These are phyloP conservation scores for Fregata magnificens DNA, from an alignment of 2,113 vertebrate species.

Conservation along the genomic window DNA sequence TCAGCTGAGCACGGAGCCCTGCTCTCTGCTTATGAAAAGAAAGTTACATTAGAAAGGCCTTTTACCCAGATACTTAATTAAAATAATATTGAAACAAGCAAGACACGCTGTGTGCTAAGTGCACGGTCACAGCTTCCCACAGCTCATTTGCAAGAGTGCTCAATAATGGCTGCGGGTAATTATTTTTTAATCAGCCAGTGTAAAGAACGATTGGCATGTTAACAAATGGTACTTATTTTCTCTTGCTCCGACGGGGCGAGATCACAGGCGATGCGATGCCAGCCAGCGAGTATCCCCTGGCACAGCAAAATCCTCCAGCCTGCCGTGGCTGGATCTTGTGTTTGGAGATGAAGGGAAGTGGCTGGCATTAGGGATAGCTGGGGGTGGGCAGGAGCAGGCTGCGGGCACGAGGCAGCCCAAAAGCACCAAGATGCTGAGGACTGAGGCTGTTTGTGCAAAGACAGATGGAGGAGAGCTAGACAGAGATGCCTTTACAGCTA, in stretches of 20 bases:
- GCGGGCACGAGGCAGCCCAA: rapidly evolving
- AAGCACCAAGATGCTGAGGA: background rate
- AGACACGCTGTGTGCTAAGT: slow-evolving; percentile 33
- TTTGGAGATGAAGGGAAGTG: background rate
- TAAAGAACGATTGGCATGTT: slow-evolving; percentile 61
- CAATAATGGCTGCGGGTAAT: slow-evolving; percentile 59
- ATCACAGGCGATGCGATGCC: background rate
- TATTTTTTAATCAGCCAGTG: slow-evolving; percentile 71
- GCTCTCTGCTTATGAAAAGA: background rate
- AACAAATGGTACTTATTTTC: slow-evolving; percentile 64
- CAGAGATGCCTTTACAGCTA: background rate
- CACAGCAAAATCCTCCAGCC: background rate
- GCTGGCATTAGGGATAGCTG: background rate
- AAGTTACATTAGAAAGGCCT: slow-evolving; percentile 55
- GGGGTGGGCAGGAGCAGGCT: background rate
- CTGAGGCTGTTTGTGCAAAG: background rate
- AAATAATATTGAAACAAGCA: slow-evolving; percentile 64
- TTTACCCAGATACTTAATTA: slow-evolving; percentile 68
- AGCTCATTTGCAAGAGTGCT: slow-evolving; percentile 67
- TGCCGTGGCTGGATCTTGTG: background rate
- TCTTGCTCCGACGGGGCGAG: background rate
- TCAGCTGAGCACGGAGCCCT: background rate
- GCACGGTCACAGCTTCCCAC: slow-evolving; percentile 43
- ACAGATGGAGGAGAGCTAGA: background rate
- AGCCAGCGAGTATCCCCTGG: background rate